phyloP scores from a whole-genome alignment of 2,113 vertebrate species.

The Planiliza haematocheilus region DNA sequence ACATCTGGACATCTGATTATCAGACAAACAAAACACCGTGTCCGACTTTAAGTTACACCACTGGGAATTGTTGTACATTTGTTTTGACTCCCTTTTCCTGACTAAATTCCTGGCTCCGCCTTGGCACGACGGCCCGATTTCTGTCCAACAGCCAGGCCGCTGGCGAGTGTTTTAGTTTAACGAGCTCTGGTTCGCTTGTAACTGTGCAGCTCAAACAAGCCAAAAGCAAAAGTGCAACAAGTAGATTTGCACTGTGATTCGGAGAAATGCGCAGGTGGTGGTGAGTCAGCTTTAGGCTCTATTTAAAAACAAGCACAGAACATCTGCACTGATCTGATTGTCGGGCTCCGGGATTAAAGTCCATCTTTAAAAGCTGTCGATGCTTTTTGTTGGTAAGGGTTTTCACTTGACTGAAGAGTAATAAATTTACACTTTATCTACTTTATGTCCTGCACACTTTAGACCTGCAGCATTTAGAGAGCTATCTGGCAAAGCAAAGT shows the following conservation, averaged over 20 bases:
- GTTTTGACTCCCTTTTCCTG: neutral
- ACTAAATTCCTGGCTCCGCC: neutral
- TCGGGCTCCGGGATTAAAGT: neutral
- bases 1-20: neutral
- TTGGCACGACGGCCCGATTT: neutral
- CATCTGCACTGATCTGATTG: conserved; percentile 2
- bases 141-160: neutral
- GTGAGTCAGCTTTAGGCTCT: neutral
- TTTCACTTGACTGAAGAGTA: neutral
- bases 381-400: neutral
- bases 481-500: neutral
- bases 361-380: neutral
- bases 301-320: conserved; percentile 8
- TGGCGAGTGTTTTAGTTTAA: conserved; percentile 9
- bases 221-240: conserved; percentile 7
- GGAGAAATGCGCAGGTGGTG: neutral
- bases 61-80: neutral
- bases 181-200: conserved; percentile 12
- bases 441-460: neutral
- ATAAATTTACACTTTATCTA: neutral
- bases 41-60: neutral
- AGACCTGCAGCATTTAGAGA: neutral
- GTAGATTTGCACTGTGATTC: neutral
- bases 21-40: neutral
- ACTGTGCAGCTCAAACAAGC: neutral